Percentiles rank a stretch among this genome's conserved stretches.
Conservation (phyloP, 2,888 invertebrate species). For the Drosophila kanekoi region DNA sequence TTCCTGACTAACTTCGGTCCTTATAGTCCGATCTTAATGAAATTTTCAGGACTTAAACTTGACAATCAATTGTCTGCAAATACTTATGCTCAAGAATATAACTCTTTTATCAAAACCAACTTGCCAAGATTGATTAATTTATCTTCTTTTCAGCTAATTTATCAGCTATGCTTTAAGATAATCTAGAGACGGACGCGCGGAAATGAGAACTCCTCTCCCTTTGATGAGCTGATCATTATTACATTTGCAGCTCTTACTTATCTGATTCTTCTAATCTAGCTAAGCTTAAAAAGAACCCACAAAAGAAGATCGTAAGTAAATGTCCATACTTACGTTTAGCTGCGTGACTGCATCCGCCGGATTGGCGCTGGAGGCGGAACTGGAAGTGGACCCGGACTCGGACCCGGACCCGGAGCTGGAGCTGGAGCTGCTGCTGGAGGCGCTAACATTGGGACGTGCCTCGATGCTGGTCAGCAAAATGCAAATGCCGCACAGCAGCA, state of each 20-base stretch:
- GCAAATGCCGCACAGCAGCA: conserved; percentile 71
- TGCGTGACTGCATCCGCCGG: conserved; percentile 44
- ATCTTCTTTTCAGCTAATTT: too few relatives aligned
- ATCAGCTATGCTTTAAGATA: too few relatives aligned
- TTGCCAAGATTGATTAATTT: too few relatives aligned
- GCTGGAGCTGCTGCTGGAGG: conserved; percentile 27
- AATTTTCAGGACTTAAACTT: too few relatives aligned
- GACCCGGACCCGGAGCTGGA: conserved; percentile 27
- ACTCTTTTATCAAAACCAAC: too few relatives aligned
- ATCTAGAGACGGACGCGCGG: too few relatives aligned
- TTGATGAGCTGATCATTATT: conserved; percentile 19
- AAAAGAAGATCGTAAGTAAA: conserved; percentile 22
- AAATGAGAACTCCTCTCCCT: background rate
- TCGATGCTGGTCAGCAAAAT: conserved; percentile 79
- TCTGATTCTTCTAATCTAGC: too few relatives aligned
- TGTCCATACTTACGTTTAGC: conserved; percentile 60
- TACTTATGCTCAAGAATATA: too few relatives aligned
- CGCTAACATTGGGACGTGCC: conserved; percentile 82
- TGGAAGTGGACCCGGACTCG: conserved; percentile 10
- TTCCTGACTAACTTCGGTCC: too few relatives aligned
- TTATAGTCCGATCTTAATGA: too few relatives aligned
- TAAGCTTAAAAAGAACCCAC: too few relatives aligned
- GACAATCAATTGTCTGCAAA: too few relatives aligned
- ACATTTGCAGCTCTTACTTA: conserved; percentile 1
- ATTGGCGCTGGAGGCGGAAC: conserved; percentile 23